These are phyloP conservation scores for Pygmarrhopalites habei DNA, from an alignment of 1,140 invertebrate genomes.

Conservation along the genomic window DNA sequence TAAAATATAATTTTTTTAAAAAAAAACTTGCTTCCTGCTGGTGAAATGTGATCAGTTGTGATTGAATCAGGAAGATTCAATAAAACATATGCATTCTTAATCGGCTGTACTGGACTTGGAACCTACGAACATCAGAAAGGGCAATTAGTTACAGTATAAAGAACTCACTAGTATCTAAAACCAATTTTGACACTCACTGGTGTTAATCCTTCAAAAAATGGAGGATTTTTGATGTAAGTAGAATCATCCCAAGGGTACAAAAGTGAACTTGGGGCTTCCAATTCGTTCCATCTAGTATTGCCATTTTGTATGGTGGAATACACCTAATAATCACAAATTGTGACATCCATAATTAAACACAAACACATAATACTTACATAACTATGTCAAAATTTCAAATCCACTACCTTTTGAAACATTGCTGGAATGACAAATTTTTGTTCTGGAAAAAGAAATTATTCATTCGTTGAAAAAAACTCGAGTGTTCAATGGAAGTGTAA, in stretches of 20 bases:
- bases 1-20: too few relatives aligned
- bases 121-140: conserved; percentile 2
- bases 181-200: conserved; percentile 46
- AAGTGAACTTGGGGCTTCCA: conserved; percentile 69
- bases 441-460: too few relatives aligned
- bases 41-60: conserved; percentile 97
- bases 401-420: conserved; percentile 98
- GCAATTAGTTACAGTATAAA: conserved; percentile 1
- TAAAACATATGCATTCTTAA: conserved; percentile 44
- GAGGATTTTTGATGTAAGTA: conserved; percentile 93
- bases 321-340: too few relatives aligned
- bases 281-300: conserved; percentile 73
- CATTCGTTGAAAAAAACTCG: too few relatives aligned
- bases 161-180: neutral
- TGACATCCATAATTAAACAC: too few relatives aligned
- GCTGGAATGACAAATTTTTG: conserved; percentile 83
- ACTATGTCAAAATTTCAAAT: too few relatives aligned
- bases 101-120: conserved; percentile 14
- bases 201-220: conserved; percentile 88
- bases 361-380: too few relatives aligned
- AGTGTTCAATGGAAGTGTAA: too few relatives aligned
- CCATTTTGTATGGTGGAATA: conserved; percentile 80
- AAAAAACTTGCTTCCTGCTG: conserved; percentile 96
- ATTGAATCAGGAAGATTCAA: conserved; percentile 89
- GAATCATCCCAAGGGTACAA: conserved; percentile 92